Evolutionary conservation across 2,888 invertebrate species (phyloP).

Genomic region (Drosophila falleni): DNA sequence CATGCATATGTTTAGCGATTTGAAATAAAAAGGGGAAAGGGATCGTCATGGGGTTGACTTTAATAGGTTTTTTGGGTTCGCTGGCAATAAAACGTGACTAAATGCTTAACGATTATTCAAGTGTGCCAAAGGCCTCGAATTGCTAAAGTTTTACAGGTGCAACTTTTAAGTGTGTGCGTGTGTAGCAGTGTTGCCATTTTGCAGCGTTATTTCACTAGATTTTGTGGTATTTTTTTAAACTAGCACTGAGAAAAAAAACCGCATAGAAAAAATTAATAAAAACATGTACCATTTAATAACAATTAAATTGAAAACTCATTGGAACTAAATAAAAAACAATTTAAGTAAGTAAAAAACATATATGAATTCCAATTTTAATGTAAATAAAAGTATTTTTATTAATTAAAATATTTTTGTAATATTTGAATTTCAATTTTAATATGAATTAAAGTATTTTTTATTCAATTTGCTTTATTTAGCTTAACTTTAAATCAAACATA

Average conservation of each 20-base stretch:
- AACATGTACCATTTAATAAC: no score
- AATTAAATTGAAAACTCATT: no score
- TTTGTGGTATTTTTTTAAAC: neutral
- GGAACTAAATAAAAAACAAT: no score
- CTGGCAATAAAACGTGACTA: conserved; percentile 66
- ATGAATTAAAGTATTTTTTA: no score
- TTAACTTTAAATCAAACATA: no score
- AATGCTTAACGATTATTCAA: conserved; percentile 69
- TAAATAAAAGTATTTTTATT: no score
- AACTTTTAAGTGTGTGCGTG: conserved; percentile 32
- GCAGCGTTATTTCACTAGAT: no score
- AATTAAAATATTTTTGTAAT: no score
- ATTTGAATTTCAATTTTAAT: no score
- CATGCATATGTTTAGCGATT: conserved; percentile 5
- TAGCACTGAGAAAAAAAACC: neutral
- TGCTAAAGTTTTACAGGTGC: conserved; percentile 62
- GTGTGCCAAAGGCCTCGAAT: conserved; percentile 59
- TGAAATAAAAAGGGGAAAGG: neutral
- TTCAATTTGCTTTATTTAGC: no score
- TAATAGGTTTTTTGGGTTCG: conserved; percentile 48
- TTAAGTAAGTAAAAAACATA: no score
- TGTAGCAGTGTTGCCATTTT: conserved; percentile 1
- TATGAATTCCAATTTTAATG: no score
- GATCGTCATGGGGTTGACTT: conserved; percentile 17
- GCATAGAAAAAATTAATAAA: neutral